These are phyloP conservation scores for Apistogramma diplotaenia DNA, from an alignment of 2,113 vertebrate genomes.

Conservation along the genomic window DNA sequence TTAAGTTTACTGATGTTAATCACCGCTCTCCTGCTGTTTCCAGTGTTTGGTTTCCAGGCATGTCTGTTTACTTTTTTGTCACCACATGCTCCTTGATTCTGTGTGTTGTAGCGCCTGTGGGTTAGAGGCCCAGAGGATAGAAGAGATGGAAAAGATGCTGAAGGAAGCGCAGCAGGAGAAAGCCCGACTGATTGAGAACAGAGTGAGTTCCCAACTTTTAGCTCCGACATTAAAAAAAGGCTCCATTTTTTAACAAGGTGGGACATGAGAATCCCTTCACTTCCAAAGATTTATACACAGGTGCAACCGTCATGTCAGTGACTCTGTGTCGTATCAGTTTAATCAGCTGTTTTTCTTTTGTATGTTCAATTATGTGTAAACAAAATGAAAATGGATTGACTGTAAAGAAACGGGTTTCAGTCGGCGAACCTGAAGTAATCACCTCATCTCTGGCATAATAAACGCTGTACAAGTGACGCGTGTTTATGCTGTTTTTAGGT, in stretches of 20 bases:
- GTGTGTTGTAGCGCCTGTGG: constrained; percentile 80
- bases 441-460: not conserved
- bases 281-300: not conserved
- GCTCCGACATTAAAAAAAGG: not conserved
- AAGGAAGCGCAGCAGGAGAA: constrained; percentile 92
- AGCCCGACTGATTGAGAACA: constrained; percentile 87
- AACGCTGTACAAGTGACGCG: not conserved
- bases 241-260: not conserved
- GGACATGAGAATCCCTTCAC: not conserved
- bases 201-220: constrained; percentile 77
- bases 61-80: constrained; percentile 40
- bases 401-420: not conserved
- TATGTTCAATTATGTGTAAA: not conserved
- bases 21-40: not conserved
- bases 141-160: constrained; percentile 98
- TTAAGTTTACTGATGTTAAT: constrained; percentile 18
- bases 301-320: not conserved
- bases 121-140: constrained; percentile 85
- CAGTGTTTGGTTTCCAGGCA: constrained; percentile 37
- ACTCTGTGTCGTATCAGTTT: not conserved
- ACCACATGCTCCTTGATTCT: constrained; percentile 29
- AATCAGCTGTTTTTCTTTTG: not conserved
- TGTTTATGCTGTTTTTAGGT: not conserved
- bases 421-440: not conserved
- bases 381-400: not conserved